Evolutionary conservation across 2,113 vertebrate genomes (phyloP).

Genomic region (Cynopterus brachyotis): DNA sequence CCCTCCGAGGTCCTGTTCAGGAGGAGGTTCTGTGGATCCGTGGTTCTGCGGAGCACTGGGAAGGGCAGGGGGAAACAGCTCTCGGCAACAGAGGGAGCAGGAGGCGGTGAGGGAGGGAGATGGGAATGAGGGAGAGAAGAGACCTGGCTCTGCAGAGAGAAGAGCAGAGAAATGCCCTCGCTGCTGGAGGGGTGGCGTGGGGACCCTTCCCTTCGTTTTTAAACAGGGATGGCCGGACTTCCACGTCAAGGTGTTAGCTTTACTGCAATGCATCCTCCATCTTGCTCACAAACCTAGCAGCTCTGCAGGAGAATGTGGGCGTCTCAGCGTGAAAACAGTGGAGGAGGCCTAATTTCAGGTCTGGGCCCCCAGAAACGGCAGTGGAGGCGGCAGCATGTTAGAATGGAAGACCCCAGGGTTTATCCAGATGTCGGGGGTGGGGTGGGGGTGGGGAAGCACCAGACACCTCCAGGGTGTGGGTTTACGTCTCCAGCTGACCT

Average conservation of each 20-base stretch:
- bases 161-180: neutral
- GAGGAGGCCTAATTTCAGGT: neutral
- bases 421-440: neutral
- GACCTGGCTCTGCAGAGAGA: too few species aligned
- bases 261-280: fast-evolving
- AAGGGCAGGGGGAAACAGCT: fast-evolving
- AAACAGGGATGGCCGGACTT: neutral
- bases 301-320: neutral
- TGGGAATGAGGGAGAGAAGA: neutral
- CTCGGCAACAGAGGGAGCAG: neutral
- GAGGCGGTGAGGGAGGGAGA: too few species aligned
- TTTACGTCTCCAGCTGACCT: neutral
- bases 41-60: neutral
- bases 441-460: too few species aligned
- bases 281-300: neutral
- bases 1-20: neutral
- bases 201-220: neutral
- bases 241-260: neutral
- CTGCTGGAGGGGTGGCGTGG: neutral
- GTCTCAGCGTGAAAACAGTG: fast-evolving
- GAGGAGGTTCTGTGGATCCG: neutral
- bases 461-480: neutral
- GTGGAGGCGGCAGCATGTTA: neutral
- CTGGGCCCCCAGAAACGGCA: neutral
- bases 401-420: too few species aligned